Evolutionary conservation across 2,888 invertebrate genomes (phyloP), one percentile per base, ranked within the genome.

Genomic region (Philopedon plagiatum): DNA sequence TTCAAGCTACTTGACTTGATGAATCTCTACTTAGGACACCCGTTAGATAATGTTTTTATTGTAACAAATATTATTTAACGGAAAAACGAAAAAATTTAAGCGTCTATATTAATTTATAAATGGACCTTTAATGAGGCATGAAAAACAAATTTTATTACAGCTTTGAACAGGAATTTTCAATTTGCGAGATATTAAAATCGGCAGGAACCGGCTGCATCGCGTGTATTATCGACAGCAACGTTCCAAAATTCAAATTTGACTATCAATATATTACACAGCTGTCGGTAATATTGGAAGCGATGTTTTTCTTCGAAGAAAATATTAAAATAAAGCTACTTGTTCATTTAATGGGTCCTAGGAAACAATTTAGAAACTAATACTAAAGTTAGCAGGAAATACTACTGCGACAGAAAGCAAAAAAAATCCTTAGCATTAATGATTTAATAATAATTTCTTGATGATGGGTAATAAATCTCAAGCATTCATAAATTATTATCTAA

Each of bases 131-230:
- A 82, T 75, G 81, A 80, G 80, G 80, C 61, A 37, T n/a, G 44
- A 81, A 79, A 26, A 39, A 80, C 78, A 78, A 79, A 77, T 67
- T 61, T 19, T 60, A 67, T 67, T 60, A 57, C 37, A 34, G 34
- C 34, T 57, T 57, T 57, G 78, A 81, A 82, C 82, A 82, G 80
- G 81, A 81, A 82, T 82, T 82, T 83, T 83, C 83, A 82, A 82
- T 83, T 83, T 83, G 80, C 66, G 56, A 23, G 57, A 65, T 56
- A 65, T 65, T 66, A 66, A 66, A 67, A 62, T 62, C 61, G 62
- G 54, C 51, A 58, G 70, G 56, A 56, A 56, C 37, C 67, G 67
- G 60, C 41, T 56, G 37, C 56, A 41, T 54, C 15, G 56, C 39
- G 26, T 39, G 41, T 26, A 65, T 41, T 56, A 65, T 65, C 65